Conservation (phyloP, 2,113 vertebrate species). For the Felis chaus region DNA sequence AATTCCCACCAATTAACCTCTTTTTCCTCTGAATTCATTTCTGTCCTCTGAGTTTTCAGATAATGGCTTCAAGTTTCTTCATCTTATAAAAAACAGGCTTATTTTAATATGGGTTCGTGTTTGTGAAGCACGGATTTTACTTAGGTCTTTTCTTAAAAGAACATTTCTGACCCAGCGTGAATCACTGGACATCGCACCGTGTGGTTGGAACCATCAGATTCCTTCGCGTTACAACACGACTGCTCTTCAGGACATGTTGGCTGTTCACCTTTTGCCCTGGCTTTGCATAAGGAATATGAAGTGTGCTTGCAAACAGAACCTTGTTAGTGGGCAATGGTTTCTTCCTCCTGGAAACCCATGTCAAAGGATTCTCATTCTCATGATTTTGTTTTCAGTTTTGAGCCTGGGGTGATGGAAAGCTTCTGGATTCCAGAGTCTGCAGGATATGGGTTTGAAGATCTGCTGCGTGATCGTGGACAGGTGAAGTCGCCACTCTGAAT, state of each 20-base stretch:
- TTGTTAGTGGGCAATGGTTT: background rate
- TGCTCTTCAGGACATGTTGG: slow-evolving; percentile 37
- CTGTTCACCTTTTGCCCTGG: slow-evolving; percentile 52
- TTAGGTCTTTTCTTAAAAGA: background rate
- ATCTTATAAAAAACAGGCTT: background rate
- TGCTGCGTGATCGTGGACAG: background rate
- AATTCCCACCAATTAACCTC: background rate
- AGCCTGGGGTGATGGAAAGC: background rate
- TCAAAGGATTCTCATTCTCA: background rate
- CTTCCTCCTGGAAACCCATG: background rate
- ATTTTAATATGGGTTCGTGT: background rate
- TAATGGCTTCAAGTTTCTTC: background rate
- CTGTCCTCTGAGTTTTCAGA: background rate
- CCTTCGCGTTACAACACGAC: background rate
- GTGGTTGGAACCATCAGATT: background rate
- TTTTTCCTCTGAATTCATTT: slow-evolving; percentile 42
- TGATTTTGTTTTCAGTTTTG: background rate
- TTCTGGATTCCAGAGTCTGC: background rate
- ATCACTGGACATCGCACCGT: background rate
- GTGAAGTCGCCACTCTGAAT: background rate
- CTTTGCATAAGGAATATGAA: slow-evolving; percentile 43
- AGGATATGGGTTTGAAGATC: background rate
- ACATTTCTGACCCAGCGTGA: background rate
- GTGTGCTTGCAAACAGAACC: background rate
- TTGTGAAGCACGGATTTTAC: background rate